phyloP scores from a whole-genome alignment of 2,888 invertebrate species.

The Phengaris alcon region DNA sequence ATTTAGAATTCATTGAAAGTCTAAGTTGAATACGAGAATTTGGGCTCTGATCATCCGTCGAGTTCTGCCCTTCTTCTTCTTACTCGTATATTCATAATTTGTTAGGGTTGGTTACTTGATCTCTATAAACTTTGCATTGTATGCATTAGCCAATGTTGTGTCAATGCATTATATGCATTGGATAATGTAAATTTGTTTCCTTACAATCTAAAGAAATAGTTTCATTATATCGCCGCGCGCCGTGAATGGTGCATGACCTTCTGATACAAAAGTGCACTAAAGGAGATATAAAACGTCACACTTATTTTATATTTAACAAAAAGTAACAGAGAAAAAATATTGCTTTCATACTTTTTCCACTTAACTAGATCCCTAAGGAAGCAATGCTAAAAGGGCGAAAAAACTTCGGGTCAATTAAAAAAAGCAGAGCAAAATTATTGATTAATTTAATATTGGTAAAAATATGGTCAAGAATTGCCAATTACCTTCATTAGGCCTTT shows the following conservation, averaged over 20 bases:
- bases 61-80: no score
- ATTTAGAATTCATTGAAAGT: no score
- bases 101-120: no score
- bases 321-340: not conserved
- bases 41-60: no score
- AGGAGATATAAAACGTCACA: slow-evolving; percentile 3
- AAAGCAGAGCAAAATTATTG: slow-evolving; percentile 17
- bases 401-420: not conserved
- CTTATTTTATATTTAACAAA: not conserved
- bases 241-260: not conserved
- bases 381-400: not conserved
- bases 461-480: slow-evolving; percentile 8
- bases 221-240: not conserved
- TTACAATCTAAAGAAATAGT: not conserved
- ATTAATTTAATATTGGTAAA: not conserved
- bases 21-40: no score
- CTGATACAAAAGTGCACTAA: not conserved
- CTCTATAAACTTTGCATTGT: no score
- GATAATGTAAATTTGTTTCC: not conserved
- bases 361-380: not conserved
- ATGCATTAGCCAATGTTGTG: no score
- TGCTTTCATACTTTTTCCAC: not conserved
- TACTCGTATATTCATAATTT: no score
- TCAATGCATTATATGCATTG: not conserved
- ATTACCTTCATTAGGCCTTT: slow-evolving; percentile 17